These are phyloP conservation scores for Hylaea fasciaria DNA, from an alignment of 2,888 invertebrate species.

Conservation along the genomic window DNA sequence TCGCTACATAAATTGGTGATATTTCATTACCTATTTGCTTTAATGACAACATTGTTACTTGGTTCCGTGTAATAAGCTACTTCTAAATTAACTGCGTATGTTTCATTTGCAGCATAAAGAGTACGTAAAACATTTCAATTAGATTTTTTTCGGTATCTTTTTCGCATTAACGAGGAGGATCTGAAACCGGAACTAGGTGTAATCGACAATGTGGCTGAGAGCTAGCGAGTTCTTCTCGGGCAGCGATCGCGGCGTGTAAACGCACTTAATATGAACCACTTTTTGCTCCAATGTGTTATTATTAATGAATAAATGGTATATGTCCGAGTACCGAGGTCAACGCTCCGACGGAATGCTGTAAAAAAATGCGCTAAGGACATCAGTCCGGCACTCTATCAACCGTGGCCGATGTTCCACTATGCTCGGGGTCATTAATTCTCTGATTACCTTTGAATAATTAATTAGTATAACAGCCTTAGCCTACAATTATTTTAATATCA, in stretches of 20 bases:
- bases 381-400: slow-evolving; percentile 67
- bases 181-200: slow-evolving; percentile 77
- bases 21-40: slow-evolving; percentile 39
- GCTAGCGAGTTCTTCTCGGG: slow-evolving; percentile 42
- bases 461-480: slow-evolving; percentile 48
- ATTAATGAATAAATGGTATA: slow-evolving; percentile 77
- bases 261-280: slow-evolving; percentile 73
- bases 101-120: slow-evolving; percentile 63
- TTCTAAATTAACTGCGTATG: slow-evolving; percentile 47
- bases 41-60: slow-evolving; percentile 49
- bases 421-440: slow-evolving; percentile 64
- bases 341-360: slow-evolving; percentile 75
- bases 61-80: slow-evolving; percentile 46
- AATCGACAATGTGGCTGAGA: slow-evolving; percentile 63
- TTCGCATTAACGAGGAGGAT: slow-evolving; percentile 75
- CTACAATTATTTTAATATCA: slow-evolving; percentile 18
- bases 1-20: slow-evolving; percentile 15
- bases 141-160: slow-evolving; percentile 63
- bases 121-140: slow-evolving; percentile 65
- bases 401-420: slow-evolving; percentile 59
- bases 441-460: slow-evolving; percentile 69
- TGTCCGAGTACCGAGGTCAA: slow-evolving; percentile 78
- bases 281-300: slow-evolving; percentile 74
- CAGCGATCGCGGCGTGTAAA: slow-evolving; percentile 56
- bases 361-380: slow-evolving; percentile 79